A percentile compares a stretch with the other conserved stretches of the same genome.
Conservation (phyloP, 2,113 vertebrate species). For the Dasyornis broadbenti region DNA sequence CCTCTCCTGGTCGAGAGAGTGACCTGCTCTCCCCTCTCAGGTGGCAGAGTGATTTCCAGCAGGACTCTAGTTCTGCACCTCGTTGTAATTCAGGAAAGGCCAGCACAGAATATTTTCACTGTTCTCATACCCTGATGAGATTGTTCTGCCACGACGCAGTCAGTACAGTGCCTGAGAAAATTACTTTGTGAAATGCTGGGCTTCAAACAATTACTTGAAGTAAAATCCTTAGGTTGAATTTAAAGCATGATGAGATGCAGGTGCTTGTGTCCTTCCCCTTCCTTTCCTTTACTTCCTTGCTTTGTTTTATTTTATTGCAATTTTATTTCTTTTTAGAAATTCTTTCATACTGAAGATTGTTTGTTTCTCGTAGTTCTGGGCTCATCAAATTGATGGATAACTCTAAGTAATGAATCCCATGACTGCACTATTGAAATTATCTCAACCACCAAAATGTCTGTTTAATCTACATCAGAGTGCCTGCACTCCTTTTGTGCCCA, state of each 20-base stretch:
- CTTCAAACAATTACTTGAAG: constrained; percentile 37
- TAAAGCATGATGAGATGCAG: not conserved
- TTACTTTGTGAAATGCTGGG: not conserved
- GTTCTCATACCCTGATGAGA: not conserved
- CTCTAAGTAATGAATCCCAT: constrained; percentile 18
- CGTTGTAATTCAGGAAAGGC: constrained; percentile 49
- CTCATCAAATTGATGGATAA: not conserved
- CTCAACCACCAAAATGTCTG: constrained; percentile 50
- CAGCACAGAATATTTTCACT: constrained; percentile 14
- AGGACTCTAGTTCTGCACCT: not conserved
- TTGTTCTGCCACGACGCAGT: not conserved
- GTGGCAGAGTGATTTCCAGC: constrained; percentile 35
- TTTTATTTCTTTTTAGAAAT: not conserved
- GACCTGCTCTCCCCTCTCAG: not conserved
- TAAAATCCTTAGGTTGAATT: constrained; percentile 17
- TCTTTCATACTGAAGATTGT: not conserved
- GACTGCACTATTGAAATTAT: constrained; percentile 41
- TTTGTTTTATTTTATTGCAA: not conserved
- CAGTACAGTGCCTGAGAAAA: constrained; percentile 35
- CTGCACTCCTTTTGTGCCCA: constrained; percentile 9
- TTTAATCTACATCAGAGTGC: constrained; percentile 47
- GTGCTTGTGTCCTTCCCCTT: not conserved
- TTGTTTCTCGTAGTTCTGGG: constrained; percentile 2
- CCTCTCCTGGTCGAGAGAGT: not conserved
- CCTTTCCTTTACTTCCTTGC: not conserved